Percentiles rank a stretch among this genome's conserved stretches.
These are phyloP conservation scores for Scyliorhinus canicula DNA, from an alignment of 2,797 vertebrate genomes.

Conservation along the genomic window DNA sequence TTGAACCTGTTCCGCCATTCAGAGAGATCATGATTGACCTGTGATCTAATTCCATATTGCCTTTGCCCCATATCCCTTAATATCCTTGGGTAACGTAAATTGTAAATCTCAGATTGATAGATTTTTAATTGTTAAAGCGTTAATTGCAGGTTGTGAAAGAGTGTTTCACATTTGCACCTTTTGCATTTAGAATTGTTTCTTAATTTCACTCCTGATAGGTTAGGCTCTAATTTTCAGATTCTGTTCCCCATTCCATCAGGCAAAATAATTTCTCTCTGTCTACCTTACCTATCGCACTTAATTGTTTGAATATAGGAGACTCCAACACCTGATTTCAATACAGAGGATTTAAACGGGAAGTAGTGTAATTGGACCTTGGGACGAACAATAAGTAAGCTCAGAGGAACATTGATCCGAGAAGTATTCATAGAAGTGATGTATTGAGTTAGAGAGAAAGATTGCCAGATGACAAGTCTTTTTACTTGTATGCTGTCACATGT, in stretches of 20 bases:
- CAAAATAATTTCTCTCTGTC: not conserved
- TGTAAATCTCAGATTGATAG: not conserved
- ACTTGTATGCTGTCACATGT: not conserved
- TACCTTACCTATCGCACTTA: not conserved
- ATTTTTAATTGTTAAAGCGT: not conserved
- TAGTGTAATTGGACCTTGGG: not conserved
- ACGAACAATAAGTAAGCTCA: not conserved
- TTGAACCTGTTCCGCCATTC: not conserved
- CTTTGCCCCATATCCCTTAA: not conserved
- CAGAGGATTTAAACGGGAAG: not conserved
- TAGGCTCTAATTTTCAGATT: not conserved
- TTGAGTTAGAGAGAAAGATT: not conserved
- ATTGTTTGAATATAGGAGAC: not conserved
- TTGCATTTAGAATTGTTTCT: too few relatives aligned
- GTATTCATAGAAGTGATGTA: not conserved
- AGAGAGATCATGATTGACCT: not conserved
- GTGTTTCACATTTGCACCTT: too few relatives aligned
- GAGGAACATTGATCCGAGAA: not conserved
- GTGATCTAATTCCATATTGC: not conserved
- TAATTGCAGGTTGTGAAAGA: too few relatives aligned
- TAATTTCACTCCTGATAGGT: not conserved
- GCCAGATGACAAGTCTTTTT: not conserved
- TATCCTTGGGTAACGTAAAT: not conserved
- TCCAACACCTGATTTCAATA: not conserved
- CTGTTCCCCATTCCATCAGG: not conserved